Base-by-base conservation (phyloP, 2,113 vertebrate species). In the Passer domesticus region DNA sequence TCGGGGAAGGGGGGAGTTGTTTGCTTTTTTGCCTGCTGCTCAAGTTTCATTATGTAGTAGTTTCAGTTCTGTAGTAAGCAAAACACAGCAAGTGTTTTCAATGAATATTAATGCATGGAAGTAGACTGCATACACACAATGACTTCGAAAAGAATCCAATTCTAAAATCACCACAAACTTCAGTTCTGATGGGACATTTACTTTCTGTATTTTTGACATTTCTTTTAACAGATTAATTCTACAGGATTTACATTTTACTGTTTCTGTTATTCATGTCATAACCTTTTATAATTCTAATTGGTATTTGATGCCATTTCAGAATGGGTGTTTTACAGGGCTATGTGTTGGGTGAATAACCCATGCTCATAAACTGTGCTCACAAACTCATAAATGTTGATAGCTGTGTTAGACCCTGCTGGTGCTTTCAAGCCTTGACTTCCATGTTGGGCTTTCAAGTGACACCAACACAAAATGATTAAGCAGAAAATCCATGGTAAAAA, bases 21-120 rank as follows among this genome's bases (percentile, higher is more conserved):
- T 94, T 84, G 24, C 87, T 87, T 87, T 95, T 95, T 90, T 96
- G 60, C 63, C 49, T 94, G 63, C 77, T 94, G 41, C 56, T 92
- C n/a, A 86, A 81, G 30, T 96, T 97, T 69, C 82, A 94, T 87
- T 89, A 19, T 90, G 89, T 96, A 58, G 76, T 94, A 84, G 58
- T 88, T 94, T 85, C 46, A 60, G 68, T 78, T 96, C 22, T 81
- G 72, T 60, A 91, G 53, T 56, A 74, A 78, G 92, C 69, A 94
- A 39, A 96, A 43, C 47, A 87, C 70, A 84, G 64, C 80, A 94
- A 92, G 58, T 68, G 74, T 90, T 91, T 90, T 67, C 44, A 80
- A 22, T 88, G 55, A 95, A 86, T 91, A 63, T 80, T 89, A 96
- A 81, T 89, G 52, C 14, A 63, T 67, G 73, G 44, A 95, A 93